Base-by-base conservation (phyloP, 2,888 invertebrate species). In the Drosophila neonasuta region DNA sequence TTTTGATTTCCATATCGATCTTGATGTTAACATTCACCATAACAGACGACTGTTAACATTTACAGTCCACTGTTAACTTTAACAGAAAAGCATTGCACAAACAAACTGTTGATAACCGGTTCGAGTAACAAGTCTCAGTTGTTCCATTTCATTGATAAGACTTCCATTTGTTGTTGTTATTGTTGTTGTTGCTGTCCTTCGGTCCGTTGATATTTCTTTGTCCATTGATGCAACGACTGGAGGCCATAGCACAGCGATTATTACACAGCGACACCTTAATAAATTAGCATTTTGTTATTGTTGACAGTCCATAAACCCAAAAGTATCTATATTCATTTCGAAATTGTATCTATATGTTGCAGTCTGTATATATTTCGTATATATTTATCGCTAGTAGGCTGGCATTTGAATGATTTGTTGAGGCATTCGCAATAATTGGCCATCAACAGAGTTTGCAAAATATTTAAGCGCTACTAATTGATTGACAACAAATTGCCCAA, bases 91-190 rank as follows among this genome's bases (percentile, higher is more conserved):
- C 32, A 44, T 82, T 86, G 81, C 68, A 77, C n/a, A 85, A 74
- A 24, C 6, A 24, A 86, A 70, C 74, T 81, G 77, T 79, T 86
- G 77, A 84, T 74, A 82, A 86, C 85, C 69, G 70, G 85, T 86
- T 82, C 52, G 29, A 52, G 45, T 15, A 48, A 32, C 66, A 30
- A 49, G 55, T 24, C 55, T 7, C 41, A 36, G 20, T 46, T 51
- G 36, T 42, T 34, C 41, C 56, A 48, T 36, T 51, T 42, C 44
- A 48, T 57, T 80, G 80, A 80, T 80, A 80, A 80, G 65, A 60
- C 60, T 29, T 41, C 13, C 20, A 24, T 36, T 59, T 61, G 36
- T 71, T 69, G 32, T 56, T 71, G 57, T 41, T 52, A n/a, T 30
- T n/a, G 11, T 10, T n/a, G n/a, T n/a, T 36, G 24, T 58, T 45